Base-by-base conservation (phyloP, 1,140 invertebrate species). In the Lerema accius region DNA sequence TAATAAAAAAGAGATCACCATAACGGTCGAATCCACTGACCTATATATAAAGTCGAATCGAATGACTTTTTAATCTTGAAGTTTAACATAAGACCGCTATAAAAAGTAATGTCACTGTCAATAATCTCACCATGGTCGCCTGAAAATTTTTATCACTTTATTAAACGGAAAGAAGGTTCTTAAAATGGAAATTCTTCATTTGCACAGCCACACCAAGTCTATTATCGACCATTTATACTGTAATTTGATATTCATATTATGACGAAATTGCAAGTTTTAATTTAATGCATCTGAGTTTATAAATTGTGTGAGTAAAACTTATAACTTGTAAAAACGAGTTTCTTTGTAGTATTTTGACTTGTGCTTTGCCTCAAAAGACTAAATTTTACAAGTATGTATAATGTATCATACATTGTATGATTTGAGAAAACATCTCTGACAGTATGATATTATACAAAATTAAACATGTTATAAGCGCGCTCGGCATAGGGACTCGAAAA, bases 181-280 rank as follows among this genome's bases (percentile, higher is more conserved):
- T n/a, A 72, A 69, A 67, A 78, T 78, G 76, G 76, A 78, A 73
- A 73, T 78, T 50, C 55, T 73, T 28, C 68, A 59, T 51, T 69
- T 73, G 10, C 63, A 67, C 19, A 61, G 62, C 56, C 71, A 76
- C 37, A 78, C 76, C 39, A 73, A 65, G 50, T 68, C 23, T 39
- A 64, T 78, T 60, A 78, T 78, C 51, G 65, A 79, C 55, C 63
- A 71, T 56, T 63, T 76, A 40, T 76, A 74, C 56, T 66, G 67
- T 53, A 72, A 74, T 59, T 67, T 79, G 35, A 71, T 74, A 58
- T 77, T 71, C 62, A 72, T 80, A 32, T 65, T 71, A 49, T 76
- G 71, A 79, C 39, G n/a, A 45, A 32, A 58, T 42, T 56, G 42
- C 15, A 39, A 45, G 15, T 17, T 16, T 32, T 13, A 32, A 15